phyloP scores from a whole-genome alignment of 1,140 invertebrate genomes.

The Drosophila subpulchrella region DNA sequence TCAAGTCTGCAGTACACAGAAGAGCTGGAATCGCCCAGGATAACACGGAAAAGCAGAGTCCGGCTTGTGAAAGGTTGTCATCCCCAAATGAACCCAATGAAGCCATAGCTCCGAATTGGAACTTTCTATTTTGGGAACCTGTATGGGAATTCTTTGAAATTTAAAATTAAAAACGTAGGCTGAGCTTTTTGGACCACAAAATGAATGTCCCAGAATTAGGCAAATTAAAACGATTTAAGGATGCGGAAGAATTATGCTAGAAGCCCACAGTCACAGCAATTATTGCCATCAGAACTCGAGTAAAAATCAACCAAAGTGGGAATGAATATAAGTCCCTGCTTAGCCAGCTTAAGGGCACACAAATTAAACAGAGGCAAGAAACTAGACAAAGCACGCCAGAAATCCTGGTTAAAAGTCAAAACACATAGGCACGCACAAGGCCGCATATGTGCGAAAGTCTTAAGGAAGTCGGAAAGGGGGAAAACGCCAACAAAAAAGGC shows the following conservation, averaged over 20 bases:
- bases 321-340: constrained; percentile 44
- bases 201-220: too few species aligned
- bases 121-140: background rate
- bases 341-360: constrained; percentile 29
- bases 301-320: constrained; percentile 30
- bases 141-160: background rate
- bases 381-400: constrained; percentile 36
- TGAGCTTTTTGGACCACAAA: too few species aligned
- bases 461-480: constrained; percentile 8
- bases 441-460: constrained; percentile 23
- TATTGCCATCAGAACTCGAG: constrained; percentile 27
- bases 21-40: too few species aligned
- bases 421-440: constrained; percentile 22
- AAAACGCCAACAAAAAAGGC: constrained; percentile 12
- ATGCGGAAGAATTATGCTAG: too few species aligned
- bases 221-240: too few species aligned
- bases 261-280: constrained; percentile 16
- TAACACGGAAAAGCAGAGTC: background rate
- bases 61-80: background rate
- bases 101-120: background rate
- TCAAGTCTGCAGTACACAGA: background rate
- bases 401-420: constrained; percentile 57
- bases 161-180: too few species aligned
- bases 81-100: background rate
- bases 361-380: constrained; percentile 32